Conservation (phyloP, 2,113 vertebrate species). For the Elachura formosa region DNA sequence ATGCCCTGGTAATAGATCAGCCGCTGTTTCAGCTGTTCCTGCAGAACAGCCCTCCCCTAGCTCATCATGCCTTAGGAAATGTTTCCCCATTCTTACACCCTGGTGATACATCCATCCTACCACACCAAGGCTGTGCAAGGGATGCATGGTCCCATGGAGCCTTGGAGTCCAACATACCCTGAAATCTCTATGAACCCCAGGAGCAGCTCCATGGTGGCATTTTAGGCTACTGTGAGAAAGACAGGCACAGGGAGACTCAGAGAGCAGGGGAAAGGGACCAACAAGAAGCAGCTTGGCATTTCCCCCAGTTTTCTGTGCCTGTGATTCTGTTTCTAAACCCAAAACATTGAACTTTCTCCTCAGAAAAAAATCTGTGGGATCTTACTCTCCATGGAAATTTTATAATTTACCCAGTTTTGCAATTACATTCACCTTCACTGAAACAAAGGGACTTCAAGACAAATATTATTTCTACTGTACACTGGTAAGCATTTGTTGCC, state of each 20-base stretch:
- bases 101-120: neutral
- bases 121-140: rapidly evolving
- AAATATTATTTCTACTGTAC: neutral
- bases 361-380: neutral
- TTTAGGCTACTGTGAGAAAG: neutral
- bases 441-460: neutral
- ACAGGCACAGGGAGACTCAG: neutral
- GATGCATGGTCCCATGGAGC: neutral
- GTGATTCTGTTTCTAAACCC: neutral
- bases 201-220: neutral
- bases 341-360: neutral
- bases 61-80: neutral
- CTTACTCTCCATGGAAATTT: neutral
- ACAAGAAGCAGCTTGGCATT: neutral
- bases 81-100: neutral
- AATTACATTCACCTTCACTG: neutral
- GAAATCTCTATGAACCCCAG: neutral
- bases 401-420: neutral
- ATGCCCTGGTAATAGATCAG: neutral
- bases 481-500: neutral
- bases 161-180: neutral
- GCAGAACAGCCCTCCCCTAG: neutral
- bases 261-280: neutral
- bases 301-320: neutral
- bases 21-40: neutral